Conservation (phyloP, 2,113 vertebrate genomes). For the Nothobranchius kuhntae region DNA sequence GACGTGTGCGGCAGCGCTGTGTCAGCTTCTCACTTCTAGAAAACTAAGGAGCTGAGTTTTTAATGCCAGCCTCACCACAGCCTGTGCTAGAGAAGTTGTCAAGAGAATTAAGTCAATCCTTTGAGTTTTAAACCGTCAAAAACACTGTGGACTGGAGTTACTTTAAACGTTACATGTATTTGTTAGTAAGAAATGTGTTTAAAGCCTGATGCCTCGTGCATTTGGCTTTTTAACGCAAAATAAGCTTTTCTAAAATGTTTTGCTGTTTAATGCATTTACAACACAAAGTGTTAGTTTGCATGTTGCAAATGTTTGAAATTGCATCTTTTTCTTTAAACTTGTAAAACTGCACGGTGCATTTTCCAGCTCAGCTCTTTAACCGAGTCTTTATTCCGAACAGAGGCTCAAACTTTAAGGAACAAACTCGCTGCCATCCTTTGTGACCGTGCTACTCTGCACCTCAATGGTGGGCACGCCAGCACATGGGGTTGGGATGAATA, state of each 20-base stretch:
- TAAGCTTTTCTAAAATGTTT: background rate
- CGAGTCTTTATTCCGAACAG: slow-evolving; percentile 41
- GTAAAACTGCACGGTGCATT: slow-evolving; percentile 5
- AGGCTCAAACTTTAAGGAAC: slow-evolving; percentile 43
- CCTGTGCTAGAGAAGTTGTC: background rate
- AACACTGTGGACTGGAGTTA: background rate
- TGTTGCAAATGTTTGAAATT: background rate
- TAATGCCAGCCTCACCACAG: background rate
- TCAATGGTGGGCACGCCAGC: slow-evolving; percentile 73
- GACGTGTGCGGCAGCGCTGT: background rate
- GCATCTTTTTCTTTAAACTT: background rate
- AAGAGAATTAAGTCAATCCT: background rate
- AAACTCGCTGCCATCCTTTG: slow-evolving; percentile 68
- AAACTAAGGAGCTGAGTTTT: slow-evolving; percentile 10
- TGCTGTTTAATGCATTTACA: background rate
- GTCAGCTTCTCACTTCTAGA: background rate
- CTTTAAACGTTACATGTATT: no score
- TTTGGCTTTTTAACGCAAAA: background rate
- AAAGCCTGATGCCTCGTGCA: background rate
- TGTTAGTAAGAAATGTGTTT: background rate
- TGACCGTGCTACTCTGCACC: slow-evolving; percentile 74
- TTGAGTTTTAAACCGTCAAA: background rate
- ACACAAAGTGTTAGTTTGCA: background rate
- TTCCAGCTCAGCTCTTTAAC: slow-evolving; percentile 19
- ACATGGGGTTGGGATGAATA: slow-evolving; percentile 76